Evolutionary conservation across 1,140 invertebrate species (phyloP).

Genomic region (Atta texana): DNA sequence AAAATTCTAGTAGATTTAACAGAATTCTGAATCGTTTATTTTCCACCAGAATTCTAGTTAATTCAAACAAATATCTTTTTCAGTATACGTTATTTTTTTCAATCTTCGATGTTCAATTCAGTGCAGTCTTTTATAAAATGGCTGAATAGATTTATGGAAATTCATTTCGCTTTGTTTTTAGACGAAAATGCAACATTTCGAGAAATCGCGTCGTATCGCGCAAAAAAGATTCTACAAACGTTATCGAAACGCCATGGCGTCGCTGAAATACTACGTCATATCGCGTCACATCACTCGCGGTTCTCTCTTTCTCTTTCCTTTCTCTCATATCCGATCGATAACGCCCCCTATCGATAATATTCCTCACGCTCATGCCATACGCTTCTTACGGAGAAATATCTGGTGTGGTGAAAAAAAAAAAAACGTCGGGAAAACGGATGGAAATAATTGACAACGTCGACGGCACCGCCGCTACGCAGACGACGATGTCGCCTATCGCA

Average conservation of each 20-base stretch:
- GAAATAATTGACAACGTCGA: background rate
- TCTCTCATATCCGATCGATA: conserved; percentile 36
- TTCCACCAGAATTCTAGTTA: too few relatives aligned
- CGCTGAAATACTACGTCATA: conserved; percentile 4
- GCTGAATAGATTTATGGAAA: too few relatives aligned
- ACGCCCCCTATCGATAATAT: conserved; percentile 42
- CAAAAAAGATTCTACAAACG: background rate
- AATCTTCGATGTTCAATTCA: background rate
- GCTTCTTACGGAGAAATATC: background rate
- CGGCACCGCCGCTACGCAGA: background rate
- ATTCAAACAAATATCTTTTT: too few relatives aligned
- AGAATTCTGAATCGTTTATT: too few relatives aligned
- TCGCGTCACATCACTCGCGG: background rate
- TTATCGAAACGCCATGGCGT: conserved; percentile 16
- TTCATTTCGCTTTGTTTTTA: background rate
- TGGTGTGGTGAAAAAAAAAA: background rate
- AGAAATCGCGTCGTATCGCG: background rate
- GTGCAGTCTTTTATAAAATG: background rate
- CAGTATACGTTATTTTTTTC: too few relatives aligned
- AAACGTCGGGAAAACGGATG: background rate
- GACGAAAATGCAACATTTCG: conserved; percentile 7
- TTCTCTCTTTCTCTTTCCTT: background rate
- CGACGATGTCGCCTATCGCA: background rate
- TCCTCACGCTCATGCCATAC: background rate
- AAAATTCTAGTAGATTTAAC: too few relatives aligned